phyloP scores from a whole-genome alignment of 1,140 invertebrate species.

The Pachypeltis micranthus region DNA sequence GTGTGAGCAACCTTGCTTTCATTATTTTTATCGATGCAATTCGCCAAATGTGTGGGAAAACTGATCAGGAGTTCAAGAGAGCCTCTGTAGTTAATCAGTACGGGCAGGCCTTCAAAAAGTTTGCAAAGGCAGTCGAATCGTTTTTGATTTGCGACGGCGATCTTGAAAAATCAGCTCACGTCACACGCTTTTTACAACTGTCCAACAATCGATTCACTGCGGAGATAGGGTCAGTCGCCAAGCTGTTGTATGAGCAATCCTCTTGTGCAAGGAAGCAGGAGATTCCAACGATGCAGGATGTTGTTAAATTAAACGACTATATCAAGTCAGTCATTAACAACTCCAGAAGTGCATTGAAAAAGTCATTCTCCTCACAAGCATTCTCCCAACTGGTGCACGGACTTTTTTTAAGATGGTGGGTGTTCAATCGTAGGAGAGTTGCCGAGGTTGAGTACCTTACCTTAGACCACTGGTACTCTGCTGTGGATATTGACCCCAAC shows the following conservation, averaged over 20 bases:
- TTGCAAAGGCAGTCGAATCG: background rate
- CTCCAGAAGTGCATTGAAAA: background rate
- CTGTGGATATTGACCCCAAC: background rate
- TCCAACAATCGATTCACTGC: background rate
- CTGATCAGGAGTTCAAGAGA: background rate
- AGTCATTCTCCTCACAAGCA: background rate
- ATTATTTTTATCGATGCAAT: background rate
- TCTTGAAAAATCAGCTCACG: background rate
- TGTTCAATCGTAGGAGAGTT: background rate
- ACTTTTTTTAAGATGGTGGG: background rate
- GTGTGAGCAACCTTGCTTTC: background rate
- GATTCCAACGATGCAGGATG: background rate
- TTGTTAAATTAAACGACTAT: background rate
- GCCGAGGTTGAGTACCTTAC: background rate
- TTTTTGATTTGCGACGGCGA: background rate
- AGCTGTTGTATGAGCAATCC: background rate
- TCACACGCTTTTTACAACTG: background rate
- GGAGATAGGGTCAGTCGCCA: background rate
- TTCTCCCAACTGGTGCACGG: background rate
- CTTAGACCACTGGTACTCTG: background rate
- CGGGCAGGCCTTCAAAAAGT: background rate
- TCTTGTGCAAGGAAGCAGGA: background rate
- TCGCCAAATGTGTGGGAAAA: background rate
- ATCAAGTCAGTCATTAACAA: background rate
- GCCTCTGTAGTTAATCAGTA: background rate